Conservation (phyloP, 2,113 vertebrate genomes). For the Hyaena hyaena region DNA sequence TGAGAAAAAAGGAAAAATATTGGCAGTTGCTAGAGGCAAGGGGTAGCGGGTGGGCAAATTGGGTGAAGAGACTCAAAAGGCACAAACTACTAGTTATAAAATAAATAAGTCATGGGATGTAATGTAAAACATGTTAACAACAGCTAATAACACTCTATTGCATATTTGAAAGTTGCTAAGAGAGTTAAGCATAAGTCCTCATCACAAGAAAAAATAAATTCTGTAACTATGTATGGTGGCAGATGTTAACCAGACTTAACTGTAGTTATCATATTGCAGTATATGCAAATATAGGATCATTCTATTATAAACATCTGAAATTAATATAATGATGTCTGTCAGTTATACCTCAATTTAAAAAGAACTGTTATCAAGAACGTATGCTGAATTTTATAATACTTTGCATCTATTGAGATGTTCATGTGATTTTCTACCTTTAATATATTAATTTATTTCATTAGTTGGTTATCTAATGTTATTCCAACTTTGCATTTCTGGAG, state of each 20-base stretch:
- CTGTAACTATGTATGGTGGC: not conserved
- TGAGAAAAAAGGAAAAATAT: not conserved
- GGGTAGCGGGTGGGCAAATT: not conserved
- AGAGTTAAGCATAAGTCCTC: not conserved
- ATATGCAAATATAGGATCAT: not conserved
- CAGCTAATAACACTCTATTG: not conserved
- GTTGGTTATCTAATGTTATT: not conserved
- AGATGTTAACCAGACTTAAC: not conserved
- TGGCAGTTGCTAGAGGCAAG: not conserved
- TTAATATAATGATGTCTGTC: not conserved
- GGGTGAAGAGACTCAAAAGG: not conserved
- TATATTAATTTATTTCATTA: not conserved
- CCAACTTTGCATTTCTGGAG: not conserved
- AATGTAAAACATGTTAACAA: not conserved
- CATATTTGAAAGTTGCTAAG: not conserved
- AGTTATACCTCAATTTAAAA: not conserved
- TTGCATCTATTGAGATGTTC: not conserved
- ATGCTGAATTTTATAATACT: conserved; percentile 29
- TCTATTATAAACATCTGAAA: not conserved
- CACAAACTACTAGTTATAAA: not conserved
- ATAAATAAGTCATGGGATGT: not conserved
- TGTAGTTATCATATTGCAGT: not conserved
- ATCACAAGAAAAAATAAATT: not conserved
- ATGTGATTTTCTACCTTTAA: not conserved
- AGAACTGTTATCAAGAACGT: not conserved